phyloP scores from a whole-genome alignment of 2,888 invertebrate genomes.

The Protula sp. region DNA sequence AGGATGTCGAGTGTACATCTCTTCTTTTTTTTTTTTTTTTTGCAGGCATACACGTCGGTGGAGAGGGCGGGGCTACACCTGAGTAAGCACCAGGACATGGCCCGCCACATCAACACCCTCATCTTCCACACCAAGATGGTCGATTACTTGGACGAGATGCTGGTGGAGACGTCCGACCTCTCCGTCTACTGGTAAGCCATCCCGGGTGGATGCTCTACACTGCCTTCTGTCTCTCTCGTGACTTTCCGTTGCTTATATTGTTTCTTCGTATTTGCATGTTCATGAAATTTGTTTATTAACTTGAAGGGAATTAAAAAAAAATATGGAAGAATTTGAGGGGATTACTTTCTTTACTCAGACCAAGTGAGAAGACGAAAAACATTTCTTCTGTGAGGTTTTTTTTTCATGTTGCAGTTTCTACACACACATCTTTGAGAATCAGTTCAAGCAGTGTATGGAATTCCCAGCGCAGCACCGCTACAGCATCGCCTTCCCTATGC shows the following conservation, averaged over 20 bases:
- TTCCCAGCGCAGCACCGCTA: conserved; percentile 93
- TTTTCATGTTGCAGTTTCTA: too few relatives aligned
- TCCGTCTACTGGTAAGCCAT: conserved; percentile 80
- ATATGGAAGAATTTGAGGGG: too few relatives aligned
- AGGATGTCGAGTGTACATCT: too few relatives aligned
- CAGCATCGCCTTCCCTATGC: conserved; percentile 93
- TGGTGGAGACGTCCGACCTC: conserved; percentile 93
- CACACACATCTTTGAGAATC: conserved; percentile 92
- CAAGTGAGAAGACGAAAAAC: too few relatives aligned
- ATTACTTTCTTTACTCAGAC: too few relatives aligned
- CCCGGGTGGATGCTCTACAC: neutral
- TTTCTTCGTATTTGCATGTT: too few relatives aligned
- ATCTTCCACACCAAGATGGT: conserved; percentile 98
- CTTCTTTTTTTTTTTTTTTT: conserved; percentile 4
- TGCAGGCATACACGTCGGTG: conserved; percentile 71
- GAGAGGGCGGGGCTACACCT: conserved; percentile 71
- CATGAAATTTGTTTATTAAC: too few relatives aligned
- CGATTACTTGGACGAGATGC: conserved; percentile 92
- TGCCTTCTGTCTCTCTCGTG: too few relatives aligned
- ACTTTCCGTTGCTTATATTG: too few relatives aligned
- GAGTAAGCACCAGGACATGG: conserved; percentile 77
- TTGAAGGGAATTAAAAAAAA: too few relatives aligned
- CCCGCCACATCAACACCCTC: conserved; percentile 88
- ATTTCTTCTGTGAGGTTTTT: too few relatives aligned
- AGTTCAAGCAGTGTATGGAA: conserved; percentile 97